Conservation (phyloP, 2,888 invertebrate species). For the Sphaerophoria rueppellii region DNA sequence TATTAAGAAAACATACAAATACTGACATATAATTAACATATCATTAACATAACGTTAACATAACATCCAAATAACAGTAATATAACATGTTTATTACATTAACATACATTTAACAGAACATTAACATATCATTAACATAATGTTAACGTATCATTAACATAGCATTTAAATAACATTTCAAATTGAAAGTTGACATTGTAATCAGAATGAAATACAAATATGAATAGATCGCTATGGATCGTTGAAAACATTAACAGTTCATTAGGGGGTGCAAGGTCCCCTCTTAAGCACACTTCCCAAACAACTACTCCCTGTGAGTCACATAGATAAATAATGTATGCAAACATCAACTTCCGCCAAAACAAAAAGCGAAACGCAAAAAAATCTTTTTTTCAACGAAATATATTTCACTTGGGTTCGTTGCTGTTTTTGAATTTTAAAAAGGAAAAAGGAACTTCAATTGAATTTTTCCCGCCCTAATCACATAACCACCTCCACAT, state of each 20-base stretch:
- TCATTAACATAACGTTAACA: no score
- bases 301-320: neutral
- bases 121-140: no score
- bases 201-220: no score
- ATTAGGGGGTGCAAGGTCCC: neutral
- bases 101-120: no score
- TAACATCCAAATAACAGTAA: no score
- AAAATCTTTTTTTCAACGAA: constrained; percentile 61
- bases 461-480: constrained; percentile 62
- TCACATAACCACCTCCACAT: constrained; percentile 49
- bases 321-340: constrained; percentile 6
- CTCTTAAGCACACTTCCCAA: neutral
- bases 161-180: no score
- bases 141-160: no score
- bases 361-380: constrained; percentile 64
- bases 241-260: neutral
- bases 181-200: no score
- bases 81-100: no score
- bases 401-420: constrained; percentile 68
- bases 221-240: no score
- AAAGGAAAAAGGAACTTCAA: constrained; percentile 68
- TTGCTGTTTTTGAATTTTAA: constrained; percentile 72
- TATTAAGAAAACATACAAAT: no score
- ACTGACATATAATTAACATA: no score
- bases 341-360: constrained; percentile 32